Evolutionary conservation across 37 sponge, comb jelly and placozoan species (phyloP), one percentile per base, ranked within the genome.

Genomic region (Petrosia ficiformis): DNA sequence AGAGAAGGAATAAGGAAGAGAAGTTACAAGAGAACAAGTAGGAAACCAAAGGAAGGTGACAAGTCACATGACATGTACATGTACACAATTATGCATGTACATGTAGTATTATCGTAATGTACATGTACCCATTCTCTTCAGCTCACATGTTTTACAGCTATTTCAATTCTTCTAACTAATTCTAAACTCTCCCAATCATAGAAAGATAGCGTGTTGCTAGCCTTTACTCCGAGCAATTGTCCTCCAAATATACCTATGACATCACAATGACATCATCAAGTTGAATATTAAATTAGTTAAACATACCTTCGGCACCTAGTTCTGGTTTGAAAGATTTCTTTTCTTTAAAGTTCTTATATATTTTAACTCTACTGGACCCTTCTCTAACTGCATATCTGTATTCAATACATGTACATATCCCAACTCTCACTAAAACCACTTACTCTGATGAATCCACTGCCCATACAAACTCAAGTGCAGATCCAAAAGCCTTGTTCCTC

Each of bases 401-500:
- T 5, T 25, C 71, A 21, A 39, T 44, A 56, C n/a, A 38, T 39
- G 5, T 5, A 22, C 26, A 14, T 39, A 71, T 14, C 6, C 32
- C 14, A 8, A 5, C 25, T 14, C 42, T 38, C 30, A 56, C 57
- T 56, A 35, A 56, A 61, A n/a, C 42, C 54, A 76, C 94, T 79
- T 57, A 89, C 87, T 95, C 89, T 61, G 92, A 92, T 14, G 93
- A 77, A 28, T 97, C 98, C 19, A 85, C 93, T 2, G 93, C 94
- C 98, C 98, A 97, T 41, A 94, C 95, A 81, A 97, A 97, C 82
- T 97, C 98, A 74, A 94, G 90, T 21, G 90, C 98, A 61, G 75
- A 72, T 0, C 99, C 99, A 73, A 89, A 97, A 77, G 87, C 82
- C 91, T 97, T 97, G 91, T 95, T 97, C 30, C 99, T 69, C 61